phyloP scores from a whole-genome alignment of 2,888 invertebrate species.

The Gibbula magus region DNA sequence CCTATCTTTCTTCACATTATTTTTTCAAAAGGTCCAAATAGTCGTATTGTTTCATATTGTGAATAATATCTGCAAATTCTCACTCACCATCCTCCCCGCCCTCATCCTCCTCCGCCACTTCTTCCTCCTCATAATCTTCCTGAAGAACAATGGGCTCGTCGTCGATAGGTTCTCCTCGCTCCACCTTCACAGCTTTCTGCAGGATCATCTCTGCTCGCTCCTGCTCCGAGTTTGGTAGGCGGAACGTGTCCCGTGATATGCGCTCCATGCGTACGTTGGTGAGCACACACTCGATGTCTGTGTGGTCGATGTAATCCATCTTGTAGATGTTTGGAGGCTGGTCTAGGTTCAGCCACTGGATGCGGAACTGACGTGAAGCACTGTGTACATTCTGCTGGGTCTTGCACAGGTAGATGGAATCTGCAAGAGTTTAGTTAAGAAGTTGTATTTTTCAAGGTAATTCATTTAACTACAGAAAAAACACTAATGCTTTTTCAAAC shows the following conservation, averaged over 20 bases:
- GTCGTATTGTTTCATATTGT: too few species aligned
- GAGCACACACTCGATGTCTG: conserved; percentile 77
- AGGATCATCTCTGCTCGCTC: conserved; percentile 88
- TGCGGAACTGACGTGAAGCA: conserved; percentile 86
- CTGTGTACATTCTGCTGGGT: conserved; percentile 92
- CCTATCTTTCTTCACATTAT: background rate
- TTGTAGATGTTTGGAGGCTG: conserved; percentile 81
- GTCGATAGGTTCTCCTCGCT: conserved; percentile 59
- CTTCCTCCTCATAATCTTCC: conserved; percentile 36
- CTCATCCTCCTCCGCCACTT: conserved; percentile 45
- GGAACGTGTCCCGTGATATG: conserved; percentile 83
- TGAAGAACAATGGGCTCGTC: conserved; percentile 33
- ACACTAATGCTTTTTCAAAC: too few species aligned
- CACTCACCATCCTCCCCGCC: conserved; percentile 31
- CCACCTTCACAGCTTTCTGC: conserved; percentile 83
- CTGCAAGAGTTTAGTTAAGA: too few species aligned
- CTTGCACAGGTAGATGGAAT: conserved; percentile 83
- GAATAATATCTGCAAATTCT: background rate
- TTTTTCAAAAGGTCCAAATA: background rate
- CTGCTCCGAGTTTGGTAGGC: conserved; percentile 84
- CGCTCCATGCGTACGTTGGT: conserved; percentile 88
- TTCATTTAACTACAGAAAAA: too few species aligned
- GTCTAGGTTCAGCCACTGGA: conserved; percentile 84
- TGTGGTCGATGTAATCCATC: conserved; percentile 92
- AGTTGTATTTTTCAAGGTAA: too few species aligned